Conservation (phyloP, 2,888 invertebrate genomes). For the Melikaiella ostensackeni region DNA sequence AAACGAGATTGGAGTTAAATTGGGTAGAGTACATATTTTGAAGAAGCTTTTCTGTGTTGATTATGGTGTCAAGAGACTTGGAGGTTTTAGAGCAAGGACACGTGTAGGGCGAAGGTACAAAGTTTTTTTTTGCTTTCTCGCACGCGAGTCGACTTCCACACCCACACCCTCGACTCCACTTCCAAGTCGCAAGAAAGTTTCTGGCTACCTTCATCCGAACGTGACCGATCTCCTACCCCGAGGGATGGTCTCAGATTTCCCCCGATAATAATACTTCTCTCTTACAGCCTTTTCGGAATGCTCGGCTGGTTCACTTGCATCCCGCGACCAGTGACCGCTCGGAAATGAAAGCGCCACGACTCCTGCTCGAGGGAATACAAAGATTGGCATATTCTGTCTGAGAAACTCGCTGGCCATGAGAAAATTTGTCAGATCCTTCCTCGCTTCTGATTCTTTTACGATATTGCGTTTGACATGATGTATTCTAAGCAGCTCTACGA, state of each 20-base stretch:
- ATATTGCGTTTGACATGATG: conserved; percentile 49
- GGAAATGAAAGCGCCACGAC: conserved; percentile 66
- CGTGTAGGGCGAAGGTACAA: conserved; percentile 23
- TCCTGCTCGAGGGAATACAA: conserved; percentile 49
- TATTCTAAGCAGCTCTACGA: conserved; percentile 49
- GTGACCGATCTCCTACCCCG: conserved; percentile 80
- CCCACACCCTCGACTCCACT: conserved; percentile 43
- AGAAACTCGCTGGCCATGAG: conserved; percentile 37
- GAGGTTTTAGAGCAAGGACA: conserved; percentile 20
- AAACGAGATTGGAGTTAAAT: not conserved
- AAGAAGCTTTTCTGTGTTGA: conserved; percentile 29
- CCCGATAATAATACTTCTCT: conserved; percentile 81
- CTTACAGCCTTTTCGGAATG: conserved; percentile 64
- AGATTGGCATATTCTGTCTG: conserved; percentile 54
- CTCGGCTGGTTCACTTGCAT: conserved; percentile 58
- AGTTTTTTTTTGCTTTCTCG: conserved; percentile 13
- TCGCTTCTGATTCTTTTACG: conserved; percentile 42
- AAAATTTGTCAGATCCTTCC: conserved; percentile 45
- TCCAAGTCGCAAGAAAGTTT: conserved; percentile 66
- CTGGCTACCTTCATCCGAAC: conserved; percentile 73
- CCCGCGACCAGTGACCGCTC: conserved; percentile 55
- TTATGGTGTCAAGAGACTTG: conserved; percentile 33
- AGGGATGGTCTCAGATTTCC: conserved; percentile 80
- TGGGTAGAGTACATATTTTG: conserved; percentile 22
- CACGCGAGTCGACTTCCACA: conserved; percentile 22